These are phyloP conservation scores for Parnassius glacialis DNA, from an alignment of 2,888 invertebrate species.

Conservation along the genomic window DNA sequence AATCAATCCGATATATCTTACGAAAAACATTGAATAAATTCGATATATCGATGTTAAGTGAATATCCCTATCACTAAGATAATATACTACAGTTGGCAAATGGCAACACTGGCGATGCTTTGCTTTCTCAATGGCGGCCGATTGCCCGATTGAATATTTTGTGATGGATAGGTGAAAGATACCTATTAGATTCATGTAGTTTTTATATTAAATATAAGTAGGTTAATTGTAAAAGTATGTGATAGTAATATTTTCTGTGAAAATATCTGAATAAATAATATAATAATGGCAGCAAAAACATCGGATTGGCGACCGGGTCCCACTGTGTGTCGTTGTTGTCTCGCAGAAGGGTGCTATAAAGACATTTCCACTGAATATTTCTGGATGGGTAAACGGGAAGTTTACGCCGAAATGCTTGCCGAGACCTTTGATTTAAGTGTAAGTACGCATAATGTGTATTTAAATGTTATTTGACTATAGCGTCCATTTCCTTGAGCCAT, in stretches of 20 bases:
- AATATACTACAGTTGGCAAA: too few species aligned
- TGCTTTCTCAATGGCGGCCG: slow-evolving; percentile 12
- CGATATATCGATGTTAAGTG: too few species aligned
- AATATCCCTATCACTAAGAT: too few species aligned
- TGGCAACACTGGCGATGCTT: too few species aligned
- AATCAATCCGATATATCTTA: too few species aligned
- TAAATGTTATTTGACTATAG: slow-evolving; percentile 32
- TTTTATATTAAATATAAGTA: slow-evolving; percentile 33
- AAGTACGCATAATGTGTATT: slow-evolving; percentile 39
- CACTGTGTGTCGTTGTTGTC: slow-evolving; percentile 71
- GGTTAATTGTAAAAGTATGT: slow-evolving; percentile 29
- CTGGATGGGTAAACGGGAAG: slow-evolving; percentile 76
- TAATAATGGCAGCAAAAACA: slow-evolving; percentile 61
- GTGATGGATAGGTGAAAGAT: slow-evolving; percentile 18
- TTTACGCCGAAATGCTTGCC: slow-evolving; percentile 69
- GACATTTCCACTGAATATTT: slow-evolving; percentile 77
- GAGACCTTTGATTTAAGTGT: slow-evolving; percentile 63
- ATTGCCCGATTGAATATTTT: slow-evolving; percentile 12
- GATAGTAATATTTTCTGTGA: slow-evolving; percentile 46
- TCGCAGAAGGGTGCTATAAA: slow-evolving; percentile 71
- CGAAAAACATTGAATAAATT: too few species aligned
- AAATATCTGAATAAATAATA: slow-evolving; percentile 37
- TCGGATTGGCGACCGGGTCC: slow-evolving; percentile 71
- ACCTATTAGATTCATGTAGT: slow-evolving; percentile 15
- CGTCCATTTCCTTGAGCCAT: slow-evolving; percentile 52